Conservation (phyloP, 1,140 invertebrate species). For the Metaphire vulgaris region DNA sequence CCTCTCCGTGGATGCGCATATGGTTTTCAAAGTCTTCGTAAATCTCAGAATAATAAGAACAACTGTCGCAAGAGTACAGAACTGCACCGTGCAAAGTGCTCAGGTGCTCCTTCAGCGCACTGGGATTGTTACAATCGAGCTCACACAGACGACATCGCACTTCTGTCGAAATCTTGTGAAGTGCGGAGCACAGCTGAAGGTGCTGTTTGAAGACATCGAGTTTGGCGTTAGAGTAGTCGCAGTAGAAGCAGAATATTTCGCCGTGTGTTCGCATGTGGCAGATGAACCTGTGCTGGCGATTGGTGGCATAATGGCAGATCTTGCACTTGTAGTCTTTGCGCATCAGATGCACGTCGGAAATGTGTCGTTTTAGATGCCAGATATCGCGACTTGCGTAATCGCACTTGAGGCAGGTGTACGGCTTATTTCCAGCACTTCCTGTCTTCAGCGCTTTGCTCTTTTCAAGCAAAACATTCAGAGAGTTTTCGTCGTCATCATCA, state of each 20-base stretch:
- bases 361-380: slow-evolving; percentile 27
- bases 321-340: slow-evolving; percentile 22
- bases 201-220: slow-evolving; percentile 17
- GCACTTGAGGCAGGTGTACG: slow-evolving; percentile 22
- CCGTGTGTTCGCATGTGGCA: slow-evolving; percentile 26
- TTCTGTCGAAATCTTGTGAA: neutral
- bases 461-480: neutral
- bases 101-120: slow-evolving; percentile 6
- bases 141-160: slow-evolving; percentile 12
- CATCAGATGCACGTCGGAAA: slow-evolving; percentile 21
- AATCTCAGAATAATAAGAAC: neutral
- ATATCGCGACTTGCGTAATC: slow-evolving; percentile 24
- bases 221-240: slow-evolving; percentile 19
- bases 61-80: slow-evolving; percentile 10
- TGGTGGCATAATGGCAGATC: slow-evolving; percentile 23
- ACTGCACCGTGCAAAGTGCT: slow-evolving; percentile 1
- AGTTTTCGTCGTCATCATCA: neutral
- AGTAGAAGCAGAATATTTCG: slow-evolving; percentile 25
- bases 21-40: neutral
- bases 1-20: neutral
- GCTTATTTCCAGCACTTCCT: neutral
- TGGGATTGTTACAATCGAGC: neutral
- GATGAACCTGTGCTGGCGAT: slow-evolving; percentile 19
- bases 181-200: slow-evolving; percentile 9
- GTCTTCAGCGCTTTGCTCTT: neutral